phyloP scores from a whole-genome alignment of 1,140 invertebrate genomes.

The Pseudomyrmex gracilis region DNA sequence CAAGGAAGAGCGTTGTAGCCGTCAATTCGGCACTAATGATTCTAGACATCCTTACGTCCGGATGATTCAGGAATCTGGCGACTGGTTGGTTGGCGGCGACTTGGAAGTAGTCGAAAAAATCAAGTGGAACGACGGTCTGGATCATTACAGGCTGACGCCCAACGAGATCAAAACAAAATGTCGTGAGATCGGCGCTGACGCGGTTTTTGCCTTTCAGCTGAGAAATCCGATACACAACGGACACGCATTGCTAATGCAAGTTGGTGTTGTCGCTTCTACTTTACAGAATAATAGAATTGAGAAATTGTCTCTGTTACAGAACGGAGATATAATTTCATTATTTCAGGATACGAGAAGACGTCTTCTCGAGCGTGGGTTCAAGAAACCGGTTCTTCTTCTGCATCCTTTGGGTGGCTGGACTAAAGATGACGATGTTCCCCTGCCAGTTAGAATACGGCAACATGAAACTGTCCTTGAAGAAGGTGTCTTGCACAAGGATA shows the following conservation, averaged over 20 bases:
- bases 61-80: constrained; percentile 96
- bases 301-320: too few relatives aligned
- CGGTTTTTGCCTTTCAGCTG: constrained; percentile 99
- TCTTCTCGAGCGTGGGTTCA: constrained; percentile 92
- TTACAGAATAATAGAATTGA: too few relatives aligned
- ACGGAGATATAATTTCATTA: constrained; percentile 60
- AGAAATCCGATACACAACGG: constrained; percentile 99
- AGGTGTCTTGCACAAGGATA: constrained; percentile 92
- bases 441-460: constrained; percentile 91
- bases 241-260: constrained; percentile 98
- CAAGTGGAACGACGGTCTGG: constrained; percentile 97
- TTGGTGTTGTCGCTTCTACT: too few relatives aligned
- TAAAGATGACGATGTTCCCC: constrained; percentile 99
- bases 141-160: constrained; percentile 97
- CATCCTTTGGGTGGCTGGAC: constrained; percentile 99
- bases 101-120: constrained; percentile 96
- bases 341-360: constrained; percentile 92
- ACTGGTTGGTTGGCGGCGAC: constrained; percentile 98
- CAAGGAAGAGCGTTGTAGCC: constrained; percentile 96
- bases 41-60: constrained; percentile 96
- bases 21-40: constrained; percentile 97
- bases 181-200: constrained; percentile 94
- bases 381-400: constrained; percentile 97
- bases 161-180: constrained; percentile 95
- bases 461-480: constrained; percentile 96